Conservation (phyloP, 2,888 invertebrate genomes). For the Thecophora atra region DNA sequence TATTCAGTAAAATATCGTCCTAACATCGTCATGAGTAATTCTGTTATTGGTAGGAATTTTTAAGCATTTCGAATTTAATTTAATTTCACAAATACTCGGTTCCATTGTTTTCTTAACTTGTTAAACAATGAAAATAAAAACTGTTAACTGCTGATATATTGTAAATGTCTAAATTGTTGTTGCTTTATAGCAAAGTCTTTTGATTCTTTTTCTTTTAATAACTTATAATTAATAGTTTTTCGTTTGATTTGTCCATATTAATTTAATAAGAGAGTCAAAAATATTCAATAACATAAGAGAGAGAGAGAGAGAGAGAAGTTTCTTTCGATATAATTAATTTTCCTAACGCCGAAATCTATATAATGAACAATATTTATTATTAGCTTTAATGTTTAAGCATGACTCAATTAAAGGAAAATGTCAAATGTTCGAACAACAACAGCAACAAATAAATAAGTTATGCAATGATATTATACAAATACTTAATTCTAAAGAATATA, state of each 20-base stretch:
- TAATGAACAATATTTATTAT: constrained; percentile 9
- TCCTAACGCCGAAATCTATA: background rate
- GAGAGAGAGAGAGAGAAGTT: background rate
- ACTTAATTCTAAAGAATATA: constrained; percentile 15
- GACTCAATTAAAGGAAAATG: constrained; percentile 4
- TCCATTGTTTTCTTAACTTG: background rate
- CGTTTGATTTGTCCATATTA: background rate
- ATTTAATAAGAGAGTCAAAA: background rate
- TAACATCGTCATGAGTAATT: constrained; percentile 19
- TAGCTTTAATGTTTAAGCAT: constrained; percentile 17
- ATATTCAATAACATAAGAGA: constrained; percentile 27
- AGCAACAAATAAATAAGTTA: constrained; percentile 15
- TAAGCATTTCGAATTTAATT: background rate
- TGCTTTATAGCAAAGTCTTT: background rate
- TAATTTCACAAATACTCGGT: constrained; percentile 14
- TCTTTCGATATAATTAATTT: background rate
- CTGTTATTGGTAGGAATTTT: constrained; percentile 4
- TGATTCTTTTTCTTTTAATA: background rate
- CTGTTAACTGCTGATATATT: background rate
- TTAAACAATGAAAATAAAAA: constrained; percentile 1
- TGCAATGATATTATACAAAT: constrained; percentile 17
- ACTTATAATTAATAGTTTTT: constrained; percentile 5
- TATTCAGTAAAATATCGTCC: constrained; percentile 19
- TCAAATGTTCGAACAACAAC: constrained; percentile 12
- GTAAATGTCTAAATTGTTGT: background rate